A percentile compares a stretch with the other conserved stretches of the same genome.
Evolutionary conservation across 2,888 invertebrate genomes (phyloP).

Genomic region (Suillia variegata): DNA sequence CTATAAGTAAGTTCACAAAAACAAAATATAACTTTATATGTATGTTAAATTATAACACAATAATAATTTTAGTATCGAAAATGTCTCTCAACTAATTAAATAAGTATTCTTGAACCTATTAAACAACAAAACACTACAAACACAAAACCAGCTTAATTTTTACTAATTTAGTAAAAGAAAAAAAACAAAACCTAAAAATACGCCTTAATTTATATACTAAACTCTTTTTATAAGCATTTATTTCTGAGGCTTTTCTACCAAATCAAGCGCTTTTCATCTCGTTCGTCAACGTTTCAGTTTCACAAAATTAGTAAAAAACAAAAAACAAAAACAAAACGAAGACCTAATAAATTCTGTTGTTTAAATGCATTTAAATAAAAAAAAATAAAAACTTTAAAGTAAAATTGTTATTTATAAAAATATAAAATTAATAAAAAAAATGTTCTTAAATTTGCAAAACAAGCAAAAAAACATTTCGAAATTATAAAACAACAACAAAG

Average conservation of each 20-base stretch:
- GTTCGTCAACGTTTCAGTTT: slow-evolving; percentile 15
- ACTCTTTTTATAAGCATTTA: slow-evolving; percentile 6
- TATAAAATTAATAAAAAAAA: slow-evolving; percentile 4
- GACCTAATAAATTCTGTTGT: slow-evolving; percentile 27
- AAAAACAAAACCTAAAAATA: slow-evolving; percentile 4
- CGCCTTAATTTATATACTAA: slow-evolving; percentile 6
- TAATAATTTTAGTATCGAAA: no score
- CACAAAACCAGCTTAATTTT: not conserved
- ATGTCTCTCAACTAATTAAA: slow-evolving; percentile 26
- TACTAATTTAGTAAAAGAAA: slow-evolving; percentile 14
- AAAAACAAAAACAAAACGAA: slow-evolving; percentile 16
- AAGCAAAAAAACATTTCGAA: slow-evolving; percentile 18
- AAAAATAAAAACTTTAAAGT: slow-evolving; percentile 11
- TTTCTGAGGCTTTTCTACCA: slow-evolving; percentile 10
- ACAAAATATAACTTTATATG: no score
- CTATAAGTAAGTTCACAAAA: no score
- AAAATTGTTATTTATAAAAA: slow-evolving; percentile 12
- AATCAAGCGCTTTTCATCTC: slow-evolving; percentile 6
- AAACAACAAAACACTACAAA: not conserved
- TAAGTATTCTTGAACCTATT: not conserved
- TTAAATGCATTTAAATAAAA: slow-evolving; percentile 34
- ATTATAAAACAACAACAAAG: slow-evolving; percentile 20
- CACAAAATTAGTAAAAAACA: slow-evolving; percentile 18
- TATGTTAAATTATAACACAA: no score
- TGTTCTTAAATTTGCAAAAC: slow-evolving; percentile 5